phyloP scores from a whole-genome alignment of 2,113 vertebrate genomes.

The Semnornis frantzii region DNA sequence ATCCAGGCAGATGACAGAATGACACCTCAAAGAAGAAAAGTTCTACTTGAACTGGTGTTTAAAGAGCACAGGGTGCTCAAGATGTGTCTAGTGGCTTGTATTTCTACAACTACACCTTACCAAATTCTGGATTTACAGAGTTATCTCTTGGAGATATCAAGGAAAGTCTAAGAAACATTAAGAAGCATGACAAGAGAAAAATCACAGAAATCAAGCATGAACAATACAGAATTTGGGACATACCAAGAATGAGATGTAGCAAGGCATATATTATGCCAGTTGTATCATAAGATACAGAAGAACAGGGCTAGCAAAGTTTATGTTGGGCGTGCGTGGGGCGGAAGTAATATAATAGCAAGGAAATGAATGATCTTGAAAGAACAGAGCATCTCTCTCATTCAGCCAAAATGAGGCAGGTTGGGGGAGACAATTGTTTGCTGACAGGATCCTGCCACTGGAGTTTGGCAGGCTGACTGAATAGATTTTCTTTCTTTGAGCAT shows the following conservation, averaged over 20 bases:
- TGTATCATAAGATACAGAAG: not conserved
- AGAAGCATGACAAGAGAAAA: not conserved
- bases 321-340: not conserved
- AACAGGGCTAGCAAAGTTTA: slow-evolving; percentile 11
- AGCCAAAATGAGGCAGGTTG: slow-evolving; percentile 31
- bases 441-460: slow-evolving; percentile 32
- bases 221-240: not conserved
- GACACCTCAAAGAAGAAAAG: not conserved
- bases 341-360: not conserved
- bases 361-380: slow-evolving; percentile 42
- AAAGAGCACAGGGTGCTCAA: not conserved
- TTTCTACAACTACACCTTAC: not conserved
- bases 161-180: not conserved
- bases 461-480: slow-evolving; percentile 27
- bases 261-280: not conserved
- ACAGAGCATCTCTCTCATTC: slow-evolving; percentile 41
- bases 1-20: not conserved
- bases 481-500: slow-evolving; percentile 63
- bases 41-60: not conserved
- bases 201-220: not conserved
- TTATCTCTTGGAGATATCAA: not conserved
- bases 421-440: slow-evolving; percentile 35
- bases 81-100: not conserved
- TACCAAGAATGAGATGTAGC: not conserved
- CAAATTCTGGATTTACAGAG: not conserved